These are phyloP conservation scores for Ophion ellenae DNA, from an alignment of 2,888 invertebrate genomes.

Conservation along the genomic window DNA sequence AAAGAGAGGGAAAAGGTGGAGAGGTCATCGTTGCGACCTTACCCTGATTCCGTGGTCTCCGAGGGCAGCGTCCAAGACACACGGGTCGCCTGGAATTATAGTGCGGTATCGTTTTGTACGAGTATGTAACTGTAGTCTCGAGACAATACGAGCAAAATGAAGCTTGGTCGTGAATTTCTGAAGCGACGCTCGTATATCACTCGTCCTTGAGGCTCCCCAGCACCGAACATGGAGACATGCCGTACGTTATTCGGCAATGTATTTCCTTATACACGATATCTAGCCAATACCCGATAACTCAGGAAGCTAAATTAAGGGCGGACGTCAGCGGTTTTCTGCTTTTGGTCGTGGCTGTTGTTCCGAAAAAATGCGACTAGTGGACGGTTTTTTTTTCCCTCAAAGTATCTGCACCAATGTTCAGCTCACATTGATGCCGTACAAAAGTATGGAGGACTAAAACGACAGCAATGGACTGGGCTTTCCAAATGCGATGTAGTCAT, in stretches of 20 bases:
- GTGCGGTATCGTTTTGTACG: not conserved
- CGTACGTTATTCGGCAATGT: conserved; percentile 13
- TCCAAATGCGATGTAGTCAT: too few relatives aligned
- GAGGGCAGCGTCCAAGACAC: conserved; percentile 6
- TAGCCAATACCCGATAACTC: not conserved
- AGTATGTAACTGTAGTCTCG: not conserved
- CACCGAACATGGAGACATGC: not conserved
- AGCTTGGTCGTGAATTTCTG: conserved; percentile 24
- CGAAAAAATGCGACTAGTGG: not conserved
- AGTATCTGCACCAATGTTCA: not conserved
- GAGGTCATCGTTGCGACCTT: conserved; percentile 78
- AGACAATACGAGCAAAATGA: conserved; percentile 25
- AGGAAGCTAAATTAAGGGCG: not conserved
- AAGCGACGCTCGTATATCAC: conserved; percentile 2
- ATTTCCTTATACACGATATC: not conserved
- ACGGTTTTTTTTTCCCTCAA: not conserved
- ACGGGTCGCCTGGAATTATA: conserved; percentile 1
- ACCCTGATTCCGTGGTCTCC: conserved; percentile 75
- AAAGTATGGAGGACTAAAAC: not conserved
- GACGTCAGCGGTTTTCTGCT: not conserved
- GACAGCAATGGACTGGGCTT: not conserved
- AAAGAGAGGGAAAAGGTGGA: conserved; percentile 39
- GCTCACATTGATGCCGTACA: not conserved
- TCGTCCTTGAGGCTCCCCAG: conserved; percentile 21
- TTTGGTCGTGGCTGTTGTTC: not conserved